Evolutionary conservation across 2,797 vertebrate genomes (phyloP).

Genomic region (Sternotherus odoratus): DNA sequence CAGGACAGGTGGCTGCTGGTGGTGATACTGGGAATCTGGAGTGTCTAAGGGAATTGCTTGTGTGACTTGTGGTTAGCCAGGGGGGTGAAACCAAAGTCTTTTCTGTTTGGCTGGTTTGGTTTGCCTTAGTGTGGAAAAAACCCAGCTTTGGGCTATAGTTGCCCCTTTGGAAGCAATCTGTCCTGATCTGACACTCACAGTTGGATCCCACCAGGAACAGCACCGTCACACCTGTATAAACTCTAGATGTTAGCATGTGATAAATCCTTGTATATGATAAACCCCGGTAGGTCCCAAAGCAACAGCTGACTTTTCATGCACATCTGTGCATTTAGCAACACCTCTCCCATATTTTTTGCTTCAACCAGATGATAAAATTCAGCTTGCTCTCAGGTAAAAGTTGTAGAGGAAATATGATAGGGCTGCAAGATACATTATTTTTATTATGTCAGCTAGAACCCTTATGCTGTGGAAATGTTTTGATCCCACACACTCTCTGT

Average conservation of each 20-base stretch:
- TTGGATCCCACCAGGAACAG: no score
- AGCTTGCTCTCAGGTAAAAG: background rate
- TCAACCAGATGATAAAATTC: background rate
- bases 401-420: background rate
- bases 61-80: no score
- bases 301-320: background rate
- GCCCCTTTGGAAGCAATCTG: no score
- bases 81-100: no score
- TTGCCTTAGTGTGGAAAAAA: no score
- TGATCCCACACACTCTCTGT: background rate
- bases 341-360: background rate
- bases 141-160: no score
- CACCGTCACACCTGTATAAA: no score
- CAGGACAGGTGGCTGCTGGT: no score
- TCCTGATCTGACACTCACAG: no score
- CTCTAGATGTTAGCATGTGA: conserved; percentile 26
- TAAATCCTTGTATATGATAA: background rate
- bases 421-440: fast-evolving
- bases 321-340: background rate
- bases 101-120: no score
- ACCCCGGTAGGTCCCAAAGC: background rate
- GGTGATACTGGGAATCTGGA: no score
- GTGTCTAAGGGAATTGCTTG: no score
- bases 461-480: background rate
- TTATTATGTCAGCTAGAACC: background rate